Percentiles rank a stretch among this genome's conserved stretches.
phyloP scores from a whole-genome alignment of 2,797 vertebrate genomes.

The Trachops cirrhosus region DNA sequence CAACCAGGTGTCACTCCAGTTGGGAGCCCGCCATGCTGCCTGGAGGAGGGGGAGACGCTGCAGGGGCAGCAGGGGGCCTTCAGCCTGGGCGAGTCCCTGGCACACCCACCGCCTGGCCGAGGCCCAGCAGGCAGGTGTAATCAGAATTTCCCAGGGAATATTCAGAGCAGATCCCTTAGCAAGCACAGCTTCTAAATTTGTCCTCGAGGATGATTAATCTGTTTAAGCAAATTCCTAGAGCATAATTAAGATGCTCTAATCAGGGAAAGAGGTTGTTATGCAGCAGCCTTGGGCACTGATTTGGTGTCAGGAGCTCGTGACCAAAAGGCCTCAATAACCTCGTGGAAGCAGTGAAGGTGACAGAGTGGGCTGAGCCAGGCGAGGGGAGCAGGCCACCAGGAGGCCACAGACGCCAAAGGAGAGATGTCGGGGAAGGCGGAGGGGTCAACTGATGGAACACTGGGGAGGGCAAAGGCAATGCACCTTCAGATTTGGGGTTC shows the following conservation, averaged over 20 bases:
- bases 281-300: slow-evolving; percentile 56
- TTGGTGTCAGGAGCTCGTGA: slow-evolving; percentile 47
- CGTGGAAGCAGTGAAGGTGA: slow-evolving; percentile 43
- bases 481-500: background rate
- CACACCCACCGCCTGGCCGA: background rate
- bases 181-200: slow-evolving; percentile 71
- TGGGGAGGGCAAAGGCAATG: background rate
- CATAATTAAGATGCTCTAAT: slow-evolving; percentile 77
- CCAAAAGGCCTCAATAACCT: slow-evolving; percentile 55
- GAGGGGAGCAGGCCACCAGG: rapidly evolving
- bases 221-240: slow-evolving; percentile 75
- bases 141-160: slow-evolving; percentile 51
- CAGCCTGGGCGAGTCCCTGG: background rate
- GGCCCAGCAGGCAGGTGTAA: slow-evolving; percentile 13
- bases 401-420: background rate
- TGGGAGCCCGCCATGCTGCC: background rate
- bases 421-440: background rate
- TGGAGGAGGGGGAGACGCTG: background rate
- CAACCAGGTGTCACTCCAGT: background rate
- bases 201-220: slow-evolving; percentile 73
- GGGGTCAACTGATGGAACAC: rapidly evolving
- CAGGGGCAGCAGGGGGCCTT: rapidly evolving
- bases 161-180: slow-evolving; percentile 59
- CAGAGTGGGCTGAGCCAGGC: background rate
- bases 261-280: slow-evolving; percentile 69